phyloP scores from a whole-genome alignment of 2,797 vertebrate genomes.

The Helostoma temminkii region DNA sequence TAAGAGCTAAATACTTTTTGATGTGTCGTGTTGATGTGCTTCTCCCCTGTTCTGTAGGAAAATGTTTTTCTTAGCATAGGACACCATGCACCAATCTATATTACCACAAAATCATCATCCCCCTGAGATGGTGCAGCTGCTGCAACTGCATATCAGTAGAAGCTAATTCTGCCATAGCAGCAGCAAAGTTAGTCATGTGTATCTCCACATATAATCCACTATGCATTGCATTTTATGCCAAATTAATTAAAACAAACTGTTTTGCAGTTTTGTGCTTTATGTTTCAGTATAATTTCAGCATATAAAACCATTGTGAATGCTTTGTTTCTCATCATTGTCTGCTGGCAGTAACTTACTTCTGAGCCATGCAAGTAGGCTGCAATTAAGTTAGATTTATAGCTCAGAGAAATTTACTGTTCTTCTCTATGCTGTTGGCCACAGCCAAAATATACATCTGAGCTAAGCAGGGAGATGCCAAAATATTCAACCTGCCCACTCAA shows the following conservation, averaged over 20 bases:
- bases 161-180: neutral
- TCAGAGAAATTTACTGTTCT: conserved; percentile 53
- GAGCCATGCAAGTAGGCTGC: conserved; percentile 29
- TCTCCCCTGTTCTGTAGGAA: neutral
- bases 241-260: neutral
- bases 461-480: conserved; percentile 45
- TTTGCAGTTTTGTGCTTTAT: neutral
- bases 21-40: neutral
- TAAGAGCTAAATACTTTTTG: neutral
- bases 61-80: neutral
- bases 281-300: conserved; percentile 10
- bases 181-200: neutral
- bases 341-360: conserved; percentile 40
- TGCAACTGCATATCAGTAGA: neutral
- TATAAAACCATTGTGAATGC: conserved; percentile 20
- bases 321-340: conserved; percentile 43
- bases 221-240: neutral
- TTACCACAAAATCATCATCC: neutral
- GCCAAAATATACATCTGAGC: conserved; percentile 71
- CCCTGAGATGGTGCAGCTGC: conserved; percentile 21
- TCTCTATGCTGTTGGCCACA: conserved; percentile 25
- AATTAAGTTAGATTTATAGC: conserved; percentile 80
- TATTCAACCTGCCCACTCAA: conserved; percentile 33
- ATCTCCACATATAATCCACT: no score
- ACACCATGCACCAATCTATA: no score